Base-by-base conservation (phyloP, 2,113 vertebrate species). In the Romanogobio albipinnatus region DNA sequence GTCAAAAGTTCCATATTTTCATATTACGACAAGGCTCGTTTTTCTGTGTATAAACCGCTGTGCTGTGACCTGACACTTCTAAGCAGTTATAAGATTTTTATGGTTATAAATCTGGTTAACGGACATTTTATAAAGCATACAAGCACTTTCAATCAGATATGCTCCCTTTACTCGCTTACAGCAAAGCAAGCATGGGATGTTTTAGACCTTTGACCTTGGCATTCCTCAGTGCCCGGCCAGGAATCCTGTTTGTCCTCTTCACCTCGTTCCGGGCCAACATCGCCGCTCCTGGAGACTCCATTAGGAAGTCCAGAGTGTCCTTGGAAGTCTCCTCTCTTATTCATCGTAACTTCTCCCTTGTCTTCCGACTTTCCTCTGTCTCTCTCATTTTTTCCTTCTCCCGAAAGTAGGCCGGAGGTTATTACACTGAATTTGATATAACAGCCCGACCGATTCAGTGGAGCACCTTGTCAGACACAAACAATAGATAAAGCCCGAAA, bases 381-480 rank as follows among this genome's bases (percentile, higher is more conserved):
- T 22, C 66, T 79, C 85, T 89, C 91, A 0, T 83, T 86, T 87
- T 90, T 83, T 62, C 75, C 84, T 80, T 81, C 78, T 84, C 79
- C 91, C 84, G 85, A 92, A 94, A 94, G 89, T 95, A 91, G 94
- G 93, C 86, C 93, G 91, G 87, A 93, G 94, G 94, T 94, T 93
- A 92, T 89, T 90, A 91, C 90, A 91, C 91, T 87, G 88, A 94
- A 92, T 93, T 94, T 93, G 92, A 94, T 94, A 90, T 93, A 94
- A 92, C 91, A 91, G 91, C 90, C 88, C 89, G 89, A 86, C 92
- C 90, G 91, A 91, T 93, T 92, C 85, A 70, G 79, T 84, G 92
- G 90, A 93, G 90, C 92, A 92, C 92, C 93, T 92, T 94, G 94
- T 94, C 93, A 94, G 90, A 90, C 91, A 91, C 90, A 93, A 93